Evolutionary conservation across 2,888 invertebrate genomes (phyloP), one percentile per base, ranked within the genome.

Genomic region (Polydrusus tereticollis): DNA sequence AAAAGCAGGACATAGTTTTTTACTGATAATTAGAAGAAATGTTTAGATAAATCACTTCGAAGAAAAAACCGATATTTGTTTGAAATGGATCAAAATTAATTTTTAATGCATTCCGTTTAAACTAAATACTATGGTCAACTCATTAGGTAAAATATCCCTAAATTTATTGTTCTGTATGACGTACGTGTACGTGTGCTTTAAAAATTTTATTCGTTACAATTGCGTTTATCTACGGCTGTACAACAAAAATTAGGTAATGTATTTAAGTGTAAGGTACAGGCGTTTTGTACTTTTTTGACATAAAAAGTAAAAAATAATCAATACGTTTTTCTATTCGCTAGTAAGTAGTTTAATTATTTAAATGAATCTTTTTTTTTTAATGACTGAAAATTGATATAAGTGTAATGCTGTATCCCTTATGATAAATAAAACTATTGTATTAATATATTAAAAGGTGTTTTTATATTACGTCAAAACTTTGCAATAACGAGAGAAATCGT

Each of bases 291-390:
- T 69, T 69, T 69, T 55, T 62, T 52, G 29, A 43, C 38, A 14
- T 55, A 23, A 47, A 45, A 33, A 38, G 21, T 45, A n/a, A 58
- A 38, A 8, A 16, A 12, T 45, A 47, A 29, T 21, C 21, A 57
- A 45, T 57, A 10, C 38, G 41, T 62, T 70, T 43, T 72, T 58
- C 36, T 72, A 67, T 45, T 66, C 16, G 45, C 23, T 55, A 26
- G 52, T 55, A 60, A 21, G 12, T 59, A 43, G 21, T n/a, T n/a
- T n/a, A n/a, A n/a, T n/a, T 62, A 59, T 20, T n/a, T 63, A 63
- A 57, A 65, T 20, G 45, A n/a, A 59, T 66, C 43, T 70, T 66
- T 60, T 65, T 69, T 70, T 71, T 71, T 65, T 71, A 29, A 60
- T 66, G 71, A 71, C 71, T 71, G 71, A 71, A 59, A 65, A 43